Evolutionary conservation across 2,888 invertebrate genomes (phyloP), one percentile per base, ranked within the genome.

Genomic region (Gordius sp.): DNA sequence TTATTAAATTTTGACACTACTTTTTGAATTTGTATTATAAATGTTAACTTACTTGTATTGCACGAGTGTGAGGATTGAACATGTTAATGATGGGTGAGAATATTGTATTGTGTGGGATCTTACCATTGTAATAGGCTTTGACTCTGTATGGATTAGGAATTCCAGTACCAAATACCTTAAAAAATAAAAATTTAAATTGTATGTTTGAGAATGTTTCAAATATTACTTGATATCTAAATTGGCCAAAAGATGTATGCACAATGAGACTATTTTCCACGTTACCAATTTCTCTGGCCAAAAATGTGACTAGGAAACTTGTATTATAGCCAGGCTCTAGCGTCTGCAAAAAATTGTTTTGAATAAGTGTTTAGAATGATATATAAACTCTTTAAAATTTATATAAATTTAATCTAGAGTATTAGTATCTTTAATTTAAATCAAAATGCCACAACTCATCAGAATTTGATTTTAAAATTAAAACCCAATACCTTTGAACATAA

Each of bases 261-360:
- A 80, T 81, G 66, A 93, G 76, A 68, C 78, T 79, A 68, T 84
- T 82, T 68, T 82, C 77, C 62, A 82, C 79, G 65, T 77, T 77
- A 60, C 87, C 89, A 71, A 83, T 80, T 70, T 81, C 80, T 65
- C 89, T 77, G 33, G 89, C 87, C 64, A 93, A 75, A 74, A 86
- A 91, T 62, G 89, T 84, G 65, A 93, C 84, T 73, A 81, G 85
- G 72, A 93, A 87, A 61, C 84, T 79, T 61, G 91, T 89, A 70
- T 87, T 87, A 61, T 81, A 82, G 64, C 79, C 77, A 59, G 87
- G 84, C 65, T 81, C 79, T 68, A 91, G 78, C 68, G 79, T 77
- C 84, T 85, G 72, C 41, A 67, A 72, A 64, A 62, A 61, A 63
- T 62, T 55, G 60, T 60, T 54, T 41, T 18, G 1, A 8, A 60